Base-by-base conservation (phyloP, 2,797 vertebrate species). In the Rhodeus uyekii region DNA sequence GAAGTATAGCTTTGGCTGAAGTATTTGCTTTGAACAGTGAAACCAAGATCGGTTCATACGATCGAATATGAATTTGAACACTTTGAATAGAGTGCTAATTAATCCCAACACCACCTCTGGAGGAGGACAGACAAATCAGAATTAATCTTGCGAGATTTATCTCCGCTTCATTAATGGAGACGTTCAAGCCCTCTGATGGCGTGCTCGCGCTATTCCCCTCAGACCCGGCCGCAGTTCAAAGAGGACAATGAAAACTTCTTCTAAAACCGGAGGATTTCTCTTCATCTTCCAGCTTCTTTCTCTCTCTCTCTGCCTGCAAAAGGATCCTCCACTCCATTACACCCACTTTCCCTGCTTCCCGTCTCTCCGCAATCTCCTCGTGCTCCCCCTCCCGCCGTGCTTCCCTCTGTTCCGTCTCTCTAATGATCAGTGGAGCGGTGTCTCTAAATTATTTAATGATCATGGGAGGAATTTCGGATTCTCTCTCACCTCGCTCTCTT, bases 401-500 rank as follows among this genome's bases (percentile, higher is more conserved):
- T 7, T 85, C 63, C 32, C 24, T 48, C 75, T 44, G 9, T 75
- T 34, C 58, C 29, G 53, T 63, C 68, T 80, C 27, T 27, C 88
- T 91, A 93, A 93, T 94, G 91, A 94, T 92, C 90, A 89, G 87
- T 87, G 88, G 90, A 69, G 86, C 89, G 86, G 87, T 78, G 85
- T 75, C 87, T 90, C 88, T 94, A 93, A 94, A 94, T 94, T 92
- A 94, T 94, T 94, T 91, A 94, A 92, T 91, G 92, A 92, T 90
- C 90, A 88, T 87, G 90, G 92, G 90, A 93, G 89, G 80, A 91
- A 90, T 91, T 89, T 90, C 82, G 73, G 82, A 90, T 86, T 86
- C 81, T 83, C 78, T 76, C 29, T 68, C 77, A 81, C 83, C 85
- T 88, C 83, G 87, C 84, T 42, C 24, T 53, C 53, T 76, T 83